Conservation (phyloP, 2,113 vertebrate genomes). For the Tragelaphus buxtoni region DNA sequence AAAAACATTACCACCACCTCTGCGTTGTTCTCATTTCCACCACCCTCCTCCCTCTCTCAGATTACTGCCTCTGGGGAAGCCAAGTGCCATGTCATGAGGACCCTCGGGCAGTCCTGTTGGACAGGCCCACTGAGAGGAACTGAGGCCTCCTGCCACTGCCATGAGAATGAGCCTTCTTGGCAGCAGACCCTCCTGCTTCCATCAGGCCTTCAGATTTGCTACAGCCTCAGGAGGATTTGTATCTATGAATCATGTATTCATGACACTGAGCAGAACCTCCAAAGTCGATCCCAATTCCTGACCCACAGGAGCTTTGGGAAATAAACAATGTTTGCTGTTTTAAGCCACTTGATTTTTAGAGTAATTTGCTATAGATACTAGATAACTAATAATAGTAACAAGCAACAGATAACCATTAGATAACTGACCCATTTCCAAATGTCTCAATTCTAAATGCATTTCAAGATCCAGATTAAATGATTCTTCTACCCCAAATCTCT, state of each 20-base stretch:
- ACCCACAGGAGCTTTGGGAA: neutral
- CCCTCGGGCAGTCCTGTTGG: neutral
- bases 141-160: neutral
- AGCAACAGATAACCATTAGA: neutral
- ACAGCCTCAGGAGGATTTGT: neutral
- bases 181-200: neutral
- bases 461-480: neutral
- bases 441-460: neutral
- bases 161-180: neutral
- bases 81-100: neutral
- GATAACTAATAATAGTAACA: neutral
- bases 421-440: neutral
- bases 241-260: neutral
- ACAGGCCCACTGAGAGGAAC: neutral
- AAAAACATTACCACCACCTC: neutral
- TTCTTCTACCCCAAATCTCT: neutral
- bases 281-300: neutral
- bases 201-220: neutral
- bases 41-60: neutral
- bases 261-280: neutral
- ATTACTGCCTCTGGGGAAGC: neutral
- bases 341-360: neutral
- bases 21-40: neutral
- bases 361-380: neutral
- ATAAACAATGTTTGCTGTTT: neutral